Evolutionary conservation across 1,140 invertebrate genomes (phyloP), one percentile per base, ranked within the genome.

Genomic region (Monomorium pharaonis): DNA sequence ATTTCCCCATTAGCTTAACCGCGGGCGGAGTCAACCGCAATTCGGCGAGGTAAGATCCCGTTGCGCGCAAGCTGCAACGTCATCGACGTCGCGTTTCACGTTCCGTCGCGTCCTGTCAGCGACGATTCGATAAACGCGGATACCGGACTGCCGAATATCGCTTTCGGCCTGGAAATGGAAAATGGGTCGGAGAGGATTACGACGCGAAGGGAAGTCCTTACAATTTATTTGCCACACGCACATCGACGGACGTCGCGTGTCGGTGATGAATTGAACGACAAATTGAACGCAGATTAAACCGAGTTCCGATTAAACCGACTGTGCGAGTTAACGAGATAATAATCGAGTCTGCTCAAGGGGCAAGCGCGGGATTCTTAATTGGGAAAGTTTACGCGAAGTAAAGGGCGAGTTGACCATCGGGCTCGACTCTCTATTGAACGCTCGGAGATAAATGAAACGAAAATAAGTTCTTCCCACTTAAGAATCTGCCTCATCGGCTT

Each of bases 1-100:
- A 80, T 80, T 85, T 85, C 10, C 58, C 74, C 75, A 85, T 85
- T 85, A 85, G 49, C 58, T 67, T 85, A 56, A 77, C 60, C 33
- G 49, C 24, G 47, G 10, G n/a, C 14, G 33, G 21, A 76, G 75
- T 85, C 58, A 30, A 16, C 75, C 37, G 21, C 33, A 58, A 44
- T 56, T 78, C 47, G 6, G 60, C 1, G 47, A 77, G 77, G 47
- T 44, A 85, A 42, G 56, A 63, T 21, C n/a, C 7, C 12, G 3
- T 7, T 3, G 37, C 37, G n/a, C 30, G 12, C 30, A 21, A 83
- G 9, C 37, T 62, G 42, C 70, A 60, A 18, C 44, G 33, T 67
- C 56, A 51, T 62, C 37, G 44, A 37, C 37, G 24, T 70, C n/a
- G 21, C 30, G 3, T 21, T 27, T 42, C 37, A 12, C 63, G 42